phyloP scores from a whole-genome alignment of 2,113 vertebrate genomes.

The Corythoichthys intestinalis region DNA sequence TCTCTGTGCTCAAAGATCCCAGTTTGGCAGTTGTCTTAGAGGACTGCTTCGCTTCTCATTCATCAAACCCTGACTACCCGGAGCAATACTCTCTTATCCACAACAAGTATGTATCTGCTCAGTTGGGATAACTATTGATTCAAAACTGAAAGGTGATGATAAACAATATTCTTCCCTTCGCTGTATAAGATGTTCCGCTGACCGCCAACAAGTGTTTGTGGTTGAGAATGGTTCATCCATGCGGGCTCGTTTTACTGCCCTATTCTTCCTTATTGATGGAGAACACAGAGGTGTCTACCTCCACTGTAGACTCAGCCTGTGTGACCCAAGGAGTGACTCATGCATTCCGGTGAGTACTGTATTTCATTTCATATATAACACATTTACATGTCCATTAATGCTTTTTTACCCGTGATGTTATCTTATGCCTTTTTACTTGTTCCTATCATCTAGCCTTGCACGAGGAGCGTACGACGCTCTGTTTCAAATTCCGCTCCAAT shows the following conservation, averaged over 20 bases:
- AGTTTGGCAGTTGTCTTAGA: too few species aligned
- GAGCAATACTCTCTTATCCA: too few species aligned
- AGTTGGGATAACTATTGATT: slow-evolving; percentile 32
- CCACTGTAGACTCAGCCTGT: slow-evolving; percentile 52
- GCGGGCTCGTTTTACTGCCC: slow-evolving; percentile 46
- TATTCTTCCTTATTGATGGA: slow-evolving; percentile 31
- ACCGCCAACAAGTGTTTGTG: slow-evolving; percentile 39
- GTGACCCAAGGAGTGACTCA: slow-evolving; percentile 2
- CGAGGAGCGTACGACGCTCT: slow-evolving; percentile 29
- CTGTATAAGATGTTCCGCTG: slow-evolving; percentile 49
- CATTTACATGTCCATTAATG: not conserved
- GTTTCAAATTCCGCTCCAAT: slow-evolving; percentile 18
- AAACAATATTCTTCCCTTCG: not conserved
- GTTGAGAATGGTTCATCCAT: slow-evolving; percentile 49
- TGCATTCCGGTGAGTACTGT: slow-evolving; percentile 42
- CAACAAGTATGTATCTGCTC: slow-evolving; percentile 8
- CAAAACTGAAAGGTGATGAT: slow-evolving; percentile 8
- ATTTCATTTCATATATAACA: not conserved
- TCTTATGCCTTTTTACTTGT: not conserved
- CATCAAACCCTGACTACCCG: too few species aligned
- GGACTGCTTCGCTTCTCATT: too few species aligned
- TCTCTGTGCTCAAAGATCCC: too few species aligned
- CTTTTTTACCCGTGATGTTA: not conserved
- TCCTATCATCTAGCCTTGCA: slow-evolving; percentile 23
- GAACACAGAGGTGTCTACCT: slow-evolving; percentile 33